phyloP scores from a whole-genome alignment of 2,888 invertebrate genomes.

The Tortrix viridana region DNA sequence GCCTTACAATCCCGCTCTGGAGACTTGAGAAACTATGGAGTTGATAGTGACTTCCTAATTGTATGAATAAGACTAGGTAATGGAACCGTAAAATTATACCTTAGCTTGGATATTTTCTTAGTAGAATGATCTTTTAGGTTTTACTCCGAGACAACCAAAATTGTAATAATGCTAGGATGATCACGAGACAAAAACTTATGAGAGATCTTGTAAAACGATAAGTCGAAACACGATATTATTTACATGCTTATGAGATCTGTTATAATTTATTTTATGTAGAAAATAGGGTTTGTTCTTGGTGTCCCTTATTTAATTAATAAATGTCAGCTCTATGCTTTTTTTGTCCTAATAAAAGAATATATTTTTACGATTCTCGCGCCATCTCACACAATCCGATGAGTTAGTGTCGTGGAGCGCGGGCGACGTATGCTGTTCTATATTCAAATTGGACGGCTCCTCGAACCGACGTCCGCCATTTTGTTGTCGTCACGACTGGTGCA shows the following conservation, averaged over 20 bases:
- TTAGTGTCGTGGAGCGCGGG: conserved; percentile 76
- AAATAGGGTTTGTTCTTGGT: too few relatives aligned
- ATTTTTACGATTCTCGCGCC: conserved; percentile 80
- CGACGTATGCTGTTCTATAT: conserved; percentile 83
- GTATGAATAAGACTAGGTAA: too few relatives aligned
- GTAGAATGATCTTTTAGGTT: background rate
- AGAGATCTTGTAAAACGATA: too few relatives aligned
- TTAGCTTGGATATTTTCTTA: too few relatives aligned
- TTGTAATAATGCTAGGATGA: background rate
- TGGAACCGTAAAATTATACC: too few relatives aligned
- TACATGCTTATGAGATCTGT: too few relatives aligned
- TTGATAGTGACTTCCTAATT: conserved; percentile 7
- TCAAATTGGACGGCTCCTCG: conserved; percentile 77
- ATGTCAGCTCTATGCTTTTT: conserved; percentile 45
- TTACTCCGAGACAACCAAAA: background rate
- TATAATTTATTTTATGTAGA: too few relatives aligned
- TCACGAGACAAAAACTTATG: too few relatives aligned
- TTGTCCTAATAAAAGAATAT: conserved; percentile 70
- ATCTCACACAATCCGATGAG: conserved; percentile 82
- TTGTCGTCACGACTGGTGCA: conserved; percentile 67
- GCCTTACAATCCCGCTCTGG: conserved; percentile 60
- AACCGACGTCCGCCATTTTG: conserved; percentile 78
- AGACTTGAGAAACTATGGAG: conserved; percentile 53
- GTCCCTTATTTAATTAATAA: too few relatives aligned
- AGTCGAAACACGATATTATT: too few relatives aligned